Base-by-base conservation (phyloP, 1,140 invertebrate species). In the Diachasmimorpha longicaudata region DNA sequence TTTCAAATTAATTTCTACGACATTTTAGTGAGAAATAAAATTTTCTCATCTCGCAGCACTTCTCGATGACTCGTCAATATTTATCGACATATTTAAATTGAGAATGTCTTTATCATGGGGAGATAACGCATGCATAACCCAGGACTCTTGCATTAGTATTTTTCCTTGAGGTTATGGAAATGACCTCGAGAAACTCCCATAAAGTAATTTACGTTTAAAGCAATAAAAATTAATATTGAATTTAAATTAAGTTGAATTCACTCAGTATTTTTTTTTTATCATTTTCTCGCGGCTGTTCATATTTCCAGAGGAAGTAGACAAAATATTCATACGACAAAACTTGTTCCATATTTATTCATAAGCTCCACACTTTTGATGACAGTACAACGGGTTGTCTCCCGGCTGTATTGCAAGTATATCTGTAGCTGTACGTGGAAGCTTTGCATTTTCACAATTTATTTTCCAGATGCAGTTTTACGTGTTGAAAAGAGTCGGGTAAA, bases 291-390 rank as follows among this genome's bases (percentile, higher is more conserved):
- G 58, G 58, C 58, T 25, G 14, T 31, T 63, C 58, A 31, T 63
- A 63, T 63, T 63, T 63, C 74, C 52, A 67, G 69, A 0, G 58
- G 58, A 63, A 63, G 58, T 63, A 63, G 58, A 63, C 74, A 78
- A 81, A 81, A 82, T 82, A 82, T 82, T 82, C 81, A 81, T 82
- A 80, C 81, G 72, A 37, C 80, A 72, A 82, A 82, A 82, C 80
- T 82, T 82, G 79, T 80, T 75, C 79, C 80, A 78, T 82, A 82
- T 81, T 82, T 82, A 82, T 82, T 82, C 81, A 81, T 82, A 82
- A 82, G 76, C 74, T 13, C 66, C 77, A 78, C 80, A 80, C 81
- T 82, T 82, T 81, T 82, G 80, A 81, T 81, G 81, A 80, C 80
- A 80, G 81, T 80, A 80, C 79, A 80, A 39, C 36, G 66, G 31